Percentiles rank a stretch among this genome's conserved stretches.
Evolutionary conservation across 2,113 vertebrate species (phyloP).

Genomic region (Urocynchramus pylzowi): DNA sequence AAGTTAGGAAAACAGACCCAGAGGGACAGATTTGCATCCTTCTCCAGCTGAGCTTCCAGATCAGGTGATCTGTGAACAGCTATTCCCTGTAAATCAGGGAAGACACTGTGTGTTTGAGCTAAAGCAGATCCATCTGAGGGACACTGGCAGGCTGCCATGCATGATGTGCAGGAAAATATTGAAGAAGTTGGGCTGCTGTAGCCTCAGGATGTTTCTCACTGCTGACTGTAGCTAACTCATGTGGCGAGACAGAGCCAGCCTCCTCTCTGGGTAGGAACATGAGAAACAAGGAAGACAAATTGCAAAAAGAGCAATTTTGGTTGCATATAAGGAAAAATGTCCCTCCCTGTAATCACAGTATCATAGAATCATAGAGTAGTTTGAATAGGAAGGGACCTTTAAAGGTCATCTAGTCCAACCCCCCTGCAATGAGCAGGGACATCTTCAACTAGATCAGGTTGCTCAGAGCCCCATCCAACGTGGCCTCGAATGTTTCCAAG

Average conservation of each 20-base stretch:
- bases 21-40: neutral
- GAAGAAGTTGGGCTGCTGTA: neutral
- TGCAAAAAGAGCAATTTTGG: neutral
- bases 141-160: neutral
- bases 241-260: neutral
- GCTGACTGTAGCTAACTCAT: neutral
- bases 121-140: neutral
- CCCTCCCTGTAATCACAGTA: neutral
- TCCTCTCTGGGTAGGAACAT: neutral
- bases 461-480: neutral
- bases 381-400: neutral
- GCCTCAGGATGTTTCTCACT: neutral
- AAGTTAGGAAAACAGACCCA: neutral
- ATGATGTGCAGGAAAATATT: neutral
- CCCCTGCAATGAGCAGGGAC: neutral
- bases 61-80: neutral
- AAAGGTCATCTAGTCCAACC: neutral
- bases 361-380: neutral
- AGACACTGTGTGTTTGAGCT: neutral
- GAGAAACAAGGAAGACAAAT: neutral
- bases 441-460: neutral
- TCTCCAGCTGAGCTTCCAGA: neutral
- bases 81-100: neutral
- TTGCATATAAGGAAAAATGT: neutral
- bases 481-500: neutral